Evolutionary conservation across 2,113 vertebrate genomes (phyloP).

Genomic region (Pterocles orientalis): DNA sequence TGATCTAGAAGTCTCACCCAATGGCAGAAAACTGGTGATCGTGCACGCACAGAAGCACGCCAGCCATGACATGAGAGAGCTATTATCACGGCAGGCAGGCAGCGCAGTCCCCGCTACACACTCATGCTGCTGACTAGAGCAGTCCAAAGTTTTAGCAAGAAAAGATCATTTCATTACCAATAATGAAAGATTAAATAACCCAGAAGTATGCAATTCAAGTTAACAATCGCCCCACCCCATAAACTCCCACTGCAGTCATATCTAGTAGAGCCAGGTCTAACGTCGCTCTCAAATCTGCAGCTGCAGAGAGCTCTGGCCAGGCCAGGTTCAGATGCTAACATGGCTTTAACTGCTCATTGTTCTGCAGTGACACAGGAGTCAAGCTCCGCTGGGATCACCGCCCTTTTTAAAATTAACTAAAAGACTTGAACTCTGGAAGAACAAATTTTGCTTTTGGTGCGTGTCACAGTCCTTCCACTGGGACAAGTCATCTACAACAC

Average conservation of each 20-base stretch:
- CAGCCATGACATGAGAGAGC: not conserved
- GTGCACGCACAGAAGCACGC: not conserved
- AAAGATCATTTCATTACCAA: not conserved
- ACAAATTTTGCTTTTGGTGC: not conserved
- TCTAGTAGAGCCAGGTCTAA: not conserved
- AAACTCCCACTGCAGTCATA: not conserved
- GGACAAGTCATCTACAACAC: not conserved
- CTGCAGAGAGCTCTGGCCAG: not conserved
- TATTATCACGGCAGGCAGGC: not conserved
- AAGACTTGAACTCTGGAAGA: not conserved
- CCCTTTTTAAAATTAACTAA: not conserved
- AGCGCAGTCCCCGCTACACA: not conserved
- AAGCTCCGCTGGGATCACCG: not conserved
- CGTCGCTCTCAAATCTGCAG: not conserved
- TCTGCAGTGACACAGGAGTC: not conserved
- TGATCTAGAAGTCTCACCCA: conserved; percentile 43
- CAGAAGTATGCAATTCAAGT: not conserved
- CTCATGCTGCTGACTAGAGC: not conserved
- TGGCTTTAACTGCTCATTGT: not conserved
- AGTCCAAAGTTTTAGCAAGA: not conserved
- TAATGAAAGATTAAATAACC: not conserved
- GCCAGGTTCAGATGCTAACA: not conserved
- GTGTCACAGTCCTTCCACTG: not conserved
- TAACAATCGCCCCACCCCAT: not conserved
- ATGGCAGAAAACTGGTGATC: not conserved